Evolutionary conservation across 2,797 vertebrate genomes (phyloP).

Genomic region (Trachurus trachurus): DNA sequence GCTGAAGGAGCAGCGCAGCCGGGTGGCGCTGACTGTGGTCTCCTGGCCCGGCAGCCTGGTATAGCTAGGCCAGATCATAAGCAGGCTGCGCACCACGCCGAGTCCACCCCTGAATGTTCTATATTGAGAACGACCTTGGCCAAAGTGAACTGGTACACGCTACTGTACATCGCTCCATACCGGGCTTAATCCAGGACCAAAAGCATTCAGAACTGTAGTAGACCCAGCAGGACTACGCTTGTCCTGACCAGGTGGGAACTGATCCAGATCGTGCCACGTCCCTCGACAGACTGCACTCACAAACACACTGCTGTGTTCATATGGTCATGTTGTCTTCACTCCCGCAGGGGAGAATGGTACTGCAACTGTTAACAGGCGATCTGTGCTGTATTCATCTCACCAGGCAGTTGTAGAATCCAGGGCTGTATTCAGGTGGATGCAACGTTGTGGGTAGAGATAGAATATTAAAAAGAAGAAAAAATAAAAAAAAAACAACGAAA

Average conservation of each 20-base stretch:
- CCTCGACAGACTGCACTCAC: conserved; percentile 75
- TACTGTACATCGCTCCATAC: conserved; percentile 78
- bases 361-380: conserved; percentile 74
- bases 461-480: conserved; percentile 10
- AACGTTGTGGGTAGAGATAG: conserved; percentile 65
- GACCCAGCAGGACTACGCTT: conserved; percentile 72
- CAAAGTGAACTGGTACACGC: conserved; percentile 75
- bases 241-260: conserved; percentile 66
- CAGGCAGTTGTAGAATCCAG: conserved; percentile 76
- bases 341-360: conserved; percentile 62
- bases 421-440: conserved; percentile 76
- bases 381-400: conserved; percentile 75
- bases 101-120: conserved; percentile 70
- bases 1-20: conserved; percentile 98
- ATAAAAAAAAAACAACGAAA: background rate
- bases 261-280: conserved; percentile 78
- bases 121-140: conserved; percentile 74
- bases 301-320: conserved; percentile 80
- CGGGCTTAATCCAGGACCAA: conserved; percentile 82
- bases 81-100: conserved; percentile 46
- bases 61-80: conserved; percentile 75
- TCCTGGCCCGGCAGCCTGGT: conserved; percentile 99
- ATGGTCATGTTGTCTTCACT: conserved; percentile 79
- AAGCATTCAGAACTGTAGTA: conserved; percentile 77
- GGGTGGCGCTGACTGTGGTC: conserved; percentile 96